Evolutionary conservation across 1,140 invertebrate species (phyloP), one percentile per base, ranked within the genome.

Genomic region (Neuroterus valhalla): DNA sequence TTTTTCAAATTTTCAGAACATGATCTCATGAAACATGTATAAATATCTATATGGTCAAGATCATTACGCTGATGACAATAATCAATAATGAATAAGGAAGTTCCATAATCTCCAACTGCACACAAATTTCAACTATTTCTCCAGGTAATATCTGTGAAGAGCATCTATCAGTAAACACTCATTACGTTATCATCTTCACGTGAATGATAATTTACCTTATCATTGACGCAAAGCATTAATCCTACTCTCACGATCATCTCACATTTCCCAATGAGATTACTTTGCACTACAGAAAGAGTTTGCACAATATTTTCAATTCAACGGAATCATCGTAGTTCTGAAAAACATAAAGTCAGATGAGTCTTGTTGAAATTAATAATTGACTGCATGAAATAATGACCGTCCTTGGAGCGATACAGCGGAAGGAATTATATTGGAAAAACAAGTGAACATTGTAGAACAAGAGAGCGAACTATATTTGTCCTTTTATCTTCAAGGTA

Each of bases 381-480:
- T 31, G n/a, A 44, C 43, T 50, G 44, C 21, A 19, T 17, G 68
- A 46, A 71, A 42, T 45, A 77, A 70, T 72, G 62, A 66, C 74
- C 46, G 45, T 69, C 19, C 69, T 68, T 50, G 55, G 50, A 76
- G 76, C 76, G 76, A 66, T 68, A 52, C 78, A 73, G 72, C 71
- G 55, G 79, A 52, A 66, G 74, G 52, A 67, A 69, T 66, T 50
- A 44, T 8, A 44, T 70, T 68, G 72, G 52, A 71, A 55, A 80
- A 81, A 52, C 17, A 19, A 31, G 48, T 50, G 19, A 70, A 15
- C 42, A 62, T 44, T 21, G 71, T 43, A 72, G 71, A 44, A n/a
- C 73, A 81, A 78, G 68, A 19, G 2, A 68, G 74, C 70, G 78
- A 78, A 74, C 76, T 72, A 80, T 72, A 80, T 80, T 78, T 76